Evolutionary conservation across 2,888 invertebrate genomes (phyloP), one percentile per base, ranked within the genome.

Genomic region (Globia sparganii): DNA sequence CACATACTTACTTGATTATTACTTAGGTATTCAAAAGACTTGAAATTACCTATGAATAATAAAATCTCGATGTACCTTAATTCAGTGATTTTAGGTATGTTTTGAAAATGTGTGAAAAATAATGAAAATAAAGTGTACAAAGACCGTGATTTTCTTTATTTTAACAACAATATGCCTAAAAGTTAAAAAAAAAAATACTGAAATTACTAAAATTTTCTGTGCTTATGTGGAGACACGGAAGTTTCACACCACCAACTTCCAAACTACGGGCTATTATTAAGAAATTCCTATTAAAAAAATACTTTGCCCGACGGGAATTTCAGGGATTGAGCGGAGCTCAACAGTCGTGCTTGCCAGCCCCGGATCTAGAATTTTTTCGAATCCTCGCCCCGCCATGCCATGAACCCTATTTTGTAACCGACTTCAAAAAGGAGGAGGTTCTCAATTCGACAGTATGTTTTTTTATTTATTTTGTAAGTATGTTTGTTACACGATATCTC

Each of bases 41-140:
- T 18, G 28, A 49, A 59, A 67, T n/a, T 18, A 75, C 18, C 11
- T 46, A 43, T 28, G 6, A 58, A 21, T 28, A 58, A 49, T 53
- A 18, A n/a, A 28, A 46, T 61, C 15, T 58, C 53, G n/a, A 64
- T 46, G 74, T 43, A 43, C 43, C 15, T 15, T 43, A 4, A 43
- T 43, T 43, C 43, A 43, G 15, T 43, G 43, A 43, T 43, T 43
- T 56, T n/a, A 56, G n/a, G 53, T 56, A 56, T 56, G 4, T 40
- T 68, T 62, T 43, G 34, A 28, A 80, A 80, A 58, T 64, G 62
- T 72, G 53, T 66, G 21, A 72, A 78, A 72, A 79, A 65, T 34
- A 59, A 67, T 58, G 74, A 49, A 75, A 79, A 80, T 80, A 80
- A 80, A 80, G 49, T 81, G 68, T 81, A 80, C 81, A 75, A 80